Evolutionary conservation across 2,888 invertebrate species (phyloP).

Genomic region (Nesidiocoris tenuis): DNA sequence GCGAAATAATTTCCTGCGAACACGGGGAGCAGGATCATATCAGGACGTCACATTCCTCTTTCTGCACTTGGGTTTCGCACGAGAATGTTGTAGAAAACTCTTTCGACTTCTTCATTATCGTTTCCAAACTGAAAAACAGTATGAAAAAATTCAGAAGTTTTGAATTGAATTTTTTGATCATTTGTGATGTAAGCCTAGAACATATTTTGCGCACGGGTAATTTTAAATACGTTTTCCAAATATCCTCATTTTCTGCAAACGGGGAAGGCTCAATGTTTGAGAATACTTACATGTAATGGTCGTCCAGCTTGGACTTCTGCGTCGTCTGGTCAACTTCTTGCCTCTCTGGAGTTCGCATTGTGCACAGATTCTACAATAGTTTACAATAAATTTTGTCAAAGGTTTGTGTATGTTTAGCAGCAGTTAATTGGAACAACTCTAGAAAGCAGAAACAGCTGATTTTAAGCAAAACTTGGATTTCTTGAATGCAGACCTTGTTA

Average conservation of each 20-base stretch:
- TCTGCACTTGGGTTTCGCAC: constrained; percentile 43
- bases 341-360: constrained; percentile 52
- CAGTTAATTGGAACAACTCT: too few species aligned
- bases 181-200: too few species aligned
- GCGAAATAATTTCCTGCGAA: neutral
- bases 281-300: constrained; percentile 55
- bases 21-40: constrained; percentile 41
- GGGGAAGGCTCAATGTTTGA: too few species aligned
- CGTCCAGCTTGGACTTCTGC: constrained; percentile 54
- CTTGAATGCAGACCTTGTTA: too few species aligned
- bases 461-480: too few species aligned
- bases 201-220: too few species aligned
- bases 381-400: constrained; percentile 46
- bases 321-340: constrained; percentile 55
- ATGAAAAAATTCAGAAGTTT: constrained; percentile 37
- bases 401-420: too few species aligned
- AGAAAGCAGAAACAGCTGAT: too few species aligned
- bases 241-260: too few species aligned
- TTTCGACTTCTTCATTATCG: constrained; percentile 53
- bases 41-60: constrained; percentile 45
- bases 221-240: too few species aligned
- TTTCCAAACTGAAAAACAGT: constrained; percentile 54
- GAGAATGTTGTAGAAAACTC: constrained; percentile 52
- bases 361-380: constrained; percentile 56
- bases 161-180: neutral